These are phyloP conservation scores for Glossosoma conforme DNA, from an alignment of 1,140 invertebrate species.

Conservation along the genomic window DNA sequence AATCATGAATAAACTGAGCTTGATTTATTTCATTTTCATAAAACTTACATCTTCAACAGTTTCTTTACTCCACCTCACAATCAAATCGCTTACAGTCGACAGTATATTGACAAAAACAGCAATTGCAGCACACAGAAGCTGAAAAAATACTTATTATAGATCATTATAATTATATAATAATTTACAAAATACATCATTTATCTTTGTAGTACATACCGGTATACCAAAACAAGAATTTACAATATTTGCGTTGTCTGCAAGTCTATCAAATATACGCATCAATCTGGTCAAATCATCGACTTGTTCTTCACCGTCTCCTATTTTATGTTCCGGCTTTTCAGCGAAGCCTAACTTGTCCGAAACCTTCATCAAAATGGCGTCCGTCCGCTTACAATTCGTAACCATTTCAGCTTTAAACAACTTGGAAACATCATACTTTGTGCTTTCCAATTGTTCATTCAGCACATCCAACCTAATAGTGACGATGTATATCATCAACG, in stretches of 20 bases:
- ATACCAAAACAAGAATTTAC: constrained; percentile 30
- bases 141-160: constrained; percentile 11
- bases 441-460: constrained; percentile 23
- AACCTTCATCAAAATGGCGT: constrained; percentile 10
- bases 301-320: constrained; percentile 8
- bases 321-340: constrained; percentile 1
- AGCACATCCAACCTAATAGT: constrained; percentile 19
- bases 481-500: constrained; percentile 17
- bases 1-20: neutral
- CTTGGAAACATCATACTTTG: constrained; percentile 24
- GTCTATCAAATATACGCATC: constrained; percentile 25
- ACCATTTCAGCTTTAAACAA: constrained; percentile 20
- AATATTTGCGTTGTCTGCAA: constrained; percentile 28
- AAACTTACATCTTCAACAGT: constrained; percentile 11
- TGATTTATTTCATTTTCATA: too few species aligned
- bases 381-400: constrained; percentile 10
- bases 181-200: neutral
- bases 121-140: constrained; percentile 24
- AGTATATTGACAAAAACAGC: constrained; percentile 25
- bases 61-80: constrained; percentile 9
- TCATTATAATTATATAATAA: neutral
- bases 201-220: constrained; percentile 17
- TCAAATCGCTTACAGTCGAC: constrained; percentile 21
- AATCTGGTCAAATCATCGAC: constrained; percentile 21
- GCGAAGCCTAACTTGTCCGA: neutral